phyloP scores from a whole-genome alignment of 2,888 invertebrate genomes.

The Tanytarsus gracilentus region DNA sequence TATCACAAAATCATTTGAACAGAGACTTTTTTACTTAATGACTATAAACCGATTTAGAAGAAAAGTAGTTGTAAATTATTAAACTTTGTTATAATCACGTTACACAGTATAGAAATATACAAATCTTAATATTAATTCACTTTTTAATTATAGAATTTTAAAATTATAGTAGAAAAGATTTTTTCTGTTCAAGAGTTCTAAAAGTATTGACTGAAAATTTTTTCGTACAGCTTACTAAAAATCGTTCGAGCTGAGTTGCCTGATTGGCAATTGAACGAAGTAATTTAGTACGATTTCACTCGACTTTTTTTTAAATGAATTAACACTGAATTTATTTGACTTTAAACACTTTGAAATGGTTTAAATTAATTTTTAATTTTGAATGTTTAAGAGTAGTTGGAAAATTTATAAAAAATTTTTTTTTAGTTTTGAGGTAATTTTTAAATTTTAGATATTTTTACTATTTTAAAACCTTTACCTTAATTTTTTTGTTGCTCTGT shows the following conservation, averaged over 20 bases:
- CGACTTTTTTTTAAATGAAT: no score
- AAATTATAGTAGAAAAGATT: slow-evolving; percentile 10
- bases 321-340: no score
- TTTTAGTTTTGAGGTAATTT: no score
- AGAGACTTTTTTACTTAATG: slow-evolving; percentile 12
- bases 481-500: no score
- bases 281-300: no score
- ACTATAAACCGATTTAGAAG: slow-evolving; percentile 5
- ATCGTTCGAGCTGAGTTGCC: neutral
- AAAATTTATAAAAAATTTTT: no score
- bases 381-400: no score
- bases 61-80: slow-evolving; percentile 8
- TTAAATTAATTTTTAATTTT: no score
- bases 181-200: neutral
- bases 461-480: no score
- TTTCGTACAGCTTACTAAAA: neutral
- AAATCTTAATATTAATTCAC: slow-evolving; percentile 14
- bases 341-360: no score
- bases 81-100: slow-evolving; percentile 11
- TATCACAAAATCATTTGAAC: slow-evolving; percentile 27
- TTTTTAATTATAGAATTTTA: slow-evolving; percentile 14
- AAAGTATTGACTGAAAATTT: slow-evolving; percentile 4
- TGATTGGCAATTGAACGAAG: no score
- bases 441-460: no score
- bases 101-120: slow-evolving; percentile 18